Conservation (phyloP, 2,113 vertebrate species). For the Isichthys henryi region DNA sequence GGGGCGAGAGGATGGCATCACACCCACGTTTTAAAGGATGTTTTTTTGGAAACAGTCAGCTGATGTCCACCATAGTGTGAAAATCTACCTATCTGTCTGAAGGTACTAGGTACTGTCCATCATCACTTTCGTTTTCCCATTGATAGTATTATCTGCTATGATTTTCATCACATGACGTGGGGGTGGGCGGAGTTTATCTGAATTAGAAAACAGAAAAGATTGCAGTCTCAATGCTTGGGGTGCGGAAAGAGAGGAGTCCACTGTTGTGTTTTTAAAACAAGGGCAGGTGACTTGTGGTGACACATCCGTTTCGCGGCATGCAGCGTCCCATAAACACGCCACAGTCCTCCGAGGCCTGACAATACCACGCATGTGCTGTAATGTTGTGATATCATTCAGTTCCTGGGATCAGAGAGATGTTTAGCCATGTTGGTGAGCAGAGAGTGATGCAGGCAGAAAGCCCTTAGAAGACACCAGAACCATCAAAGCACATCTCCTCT, state of each 20-base stretch:
- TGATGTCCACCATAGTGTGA: not conserved
- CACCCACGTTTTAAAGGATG: not conserved
- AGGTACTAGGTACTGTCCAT: not conserved
- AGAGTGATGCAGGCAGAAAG: not conserved
- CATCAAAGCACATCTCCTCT: not conserved
- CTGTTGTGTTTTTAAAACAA: not conserved
- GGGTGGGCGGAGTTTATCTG: not conserved
- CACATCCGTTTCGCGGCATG: not conserved
- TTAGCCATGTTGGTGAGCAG: constrained; percentile 1
- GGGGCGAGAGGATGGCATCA: not conserved
- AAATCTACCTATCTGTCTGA: not conserved
- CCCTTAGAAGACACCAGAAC: not conserved
- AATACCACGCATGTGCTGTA: not conserved
- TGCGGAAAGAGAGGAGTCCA: not conserved
- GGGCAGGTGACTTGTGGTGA: not conserved
- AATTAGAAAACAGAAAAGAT: not conserved
- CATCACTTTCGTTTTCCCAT: not conserved
- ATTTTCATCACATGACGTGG: not conserved
- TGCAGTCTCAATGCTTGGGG: not conserved
- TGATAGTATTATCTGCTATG: not conserved
- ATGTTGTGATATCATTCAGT: not conserved
- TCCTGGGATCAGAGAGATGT: not conserved
- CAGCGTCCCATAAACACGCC: not conserved
- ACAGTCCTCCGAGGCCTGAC: not conserved
- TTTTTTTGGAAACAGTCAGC: not conserved